Percentiles rank a stretch among this genome's conserved stretches.
These are phyloP conservation scores for Rhinella marina DNA, from an alignment of 2,797 vertebrate genomes.

Conservation along the genomic window DNA sequence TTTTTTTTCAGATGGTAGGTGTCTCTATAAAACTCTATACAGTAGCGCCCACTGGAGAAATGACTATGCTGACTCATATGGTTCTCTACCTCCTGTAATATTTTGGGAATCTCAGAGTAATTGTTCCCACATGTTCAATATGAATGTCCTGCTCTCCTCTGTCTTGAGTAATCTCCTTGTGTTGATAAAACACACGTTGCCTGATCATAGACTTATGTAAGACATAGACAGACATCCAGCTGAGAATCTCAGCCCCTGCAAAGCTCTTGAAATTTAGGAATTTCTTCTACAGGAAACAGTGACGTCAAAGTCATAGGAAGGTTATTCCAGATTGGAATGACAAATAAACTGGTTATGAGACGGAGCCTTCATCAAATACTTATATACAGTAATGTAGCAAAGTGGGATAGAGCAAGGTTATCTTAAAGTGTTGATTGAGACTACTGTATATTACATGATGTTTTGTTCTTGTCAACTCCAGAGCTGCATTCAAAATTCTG, in stretches of 20 bases:
- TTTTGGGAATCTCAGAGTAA: neutral
- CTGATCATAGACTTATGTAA: neutral
- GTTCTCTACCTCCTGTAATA: neutral
- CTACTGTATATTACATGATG: neutral
- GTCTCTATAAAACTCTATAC: neutral
- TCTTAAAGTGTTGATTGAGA: neutral
- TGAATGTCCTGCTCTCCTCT: neutral
- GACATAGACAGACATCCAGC: neutral
- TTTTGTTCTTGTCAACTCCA: neutral
- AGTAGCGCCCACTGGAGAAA: neutral
- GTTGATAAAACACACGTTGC: neutral
- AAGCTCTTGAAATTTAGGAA: constrained; percentile 17
- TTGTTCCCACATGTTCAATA: constrained; percentile 32
- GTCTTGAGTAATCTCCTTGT: neutral
- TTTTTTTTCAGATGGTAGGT: neutral
- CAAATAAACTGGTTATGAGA: neutral
- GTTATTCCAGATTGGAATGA: neutral
- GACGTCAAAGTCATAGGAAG: constrained; percentile 8
- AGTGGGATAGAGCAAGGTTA: neutral
- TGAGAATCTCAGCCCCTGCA: neutral
- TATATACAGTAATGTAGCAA: neutral
- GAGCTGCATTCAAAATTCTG: neutral
- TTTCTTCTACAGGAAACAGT: neutral
- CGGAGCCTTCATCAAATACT: neutral
- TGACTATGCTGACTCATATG: neutral